Conservation (phyloP, 1,140 invertebrate species). For the Plutomurus gul region DNA sequence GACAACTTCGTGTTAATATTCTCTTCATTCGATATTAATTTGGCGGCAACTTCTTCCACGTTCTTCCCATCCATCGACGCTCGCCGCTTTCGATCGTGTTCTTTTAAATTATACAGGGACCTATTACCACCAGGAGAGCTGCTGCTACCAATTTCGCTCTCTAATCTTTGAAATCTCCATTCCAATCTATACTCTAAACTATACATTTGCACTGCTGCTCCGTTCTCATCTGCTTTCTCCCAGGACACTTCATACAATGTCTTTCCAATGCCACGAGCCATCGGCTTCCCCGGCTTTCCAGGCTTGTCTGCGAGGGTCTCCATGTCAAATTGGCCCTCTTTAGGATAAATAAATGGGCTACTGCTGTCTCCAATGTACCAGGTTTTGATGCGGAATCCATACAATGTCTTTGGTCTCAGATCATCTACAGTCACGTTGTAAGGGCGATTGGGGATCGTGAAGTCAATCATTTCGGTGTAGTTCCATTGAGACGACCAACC, state of each 20-base stretch:
- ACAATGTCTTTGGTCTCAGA: constrained; percentile 72
- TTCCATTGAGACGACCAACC: constrained; percentile 44
- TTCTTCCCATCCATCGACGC: constrained; percentile 35
- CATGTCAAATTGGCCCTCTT: constrained; percentile 69
- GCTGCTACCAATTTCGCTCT: neutral
- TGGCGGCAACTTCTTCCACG: constrained; percentile 44
- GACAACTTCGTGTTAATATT: constrained; percentile 36
- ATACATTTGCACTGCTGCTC: constrained; percentile 66
- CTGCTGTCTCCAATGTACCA: constrained; percentile 65
- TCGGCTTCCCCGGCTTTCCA: constrained; percentile 68
- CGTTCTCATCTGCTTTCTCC: constrained; percentile 70
- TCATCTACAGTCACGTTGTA: constrained; percentile 54
- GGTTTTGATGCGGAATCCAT: constrained; percentile 73
- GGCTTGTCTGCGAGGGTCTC: constrained; percentile 66
- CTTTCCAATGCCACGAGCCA: constrained; percentile 65
- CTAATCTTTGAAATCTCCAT: neutral
- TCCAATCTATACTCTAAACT: constrained; percentile 62
- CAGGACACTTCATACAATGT: constrained; percentile 74
- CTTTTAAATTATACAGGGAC: neutral
- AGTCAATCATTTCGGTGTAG: constrained; percentile 25
- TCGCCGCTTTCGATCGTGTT: neutral
- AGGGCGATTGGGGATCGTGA: constrained; percentile 49
- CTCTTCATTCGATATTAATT: constrained; percentile 41
- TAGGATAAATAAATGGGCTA: constrained; percentile 69
- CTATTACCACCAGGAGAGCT: neutral